Evolutionary conservation across 2,888 invertebrate species (phyloP), one percentile per base, ranked within the genome.

Genomic region (Calliopum simillimum): DNA sequence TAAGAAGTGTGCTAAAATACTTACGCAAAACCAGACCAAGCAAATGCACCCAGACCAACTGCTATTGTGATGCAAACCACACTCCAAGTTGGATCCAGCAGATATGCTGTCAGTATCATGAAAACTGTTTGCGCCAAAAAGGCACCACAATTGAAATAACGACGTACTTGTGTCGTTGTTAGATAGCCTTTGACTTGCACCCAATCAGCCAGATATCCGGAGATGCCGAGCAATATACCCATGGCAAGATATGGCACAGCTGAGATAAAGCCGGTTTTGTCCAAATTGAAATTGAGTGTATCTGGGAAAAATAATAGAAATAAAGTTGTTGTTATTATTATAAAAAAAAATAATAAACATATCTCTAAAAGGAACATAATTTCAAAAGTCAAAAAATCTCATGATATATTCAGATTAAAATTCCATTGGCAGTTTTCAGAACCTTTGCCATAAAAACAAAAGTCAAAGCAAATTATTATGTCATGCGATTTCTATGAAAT

Each of bases 1-100:
- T 44, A 16, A 56, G 13, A 13, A 21, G 46, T 12, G 19, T 14
- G n/a, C n/a, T n/a, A n/a, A 71, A 21, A 23, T 14, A 81, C 84
- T 87, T 87, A 94, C 94, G 93, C 92, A 83, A 95, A 96, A 53
- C 96, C 97, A 6, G 95, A 92, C 96, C 96, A 97, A 1, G 96
- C 95, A 84, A 97, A 95, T 0, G 96, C 95, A 1, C 97, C 97
- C 1, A 96, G 87, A 0, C 97, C 97, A 0, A 97, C 95, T 1
- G 96, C 96, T 61, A 96, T 88, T 0, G 95, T 94, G 44, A 97
- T 89, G 82, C 91, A 96, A n/a, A 91, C 88, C n/a, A 96, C 89
- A 53, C 94, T 92, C 49, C 90, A 90, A 0, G 88, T 87, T 16
- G 93, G 89, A 1, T 91, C 88, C 44, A 90, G 84, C 4, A 93